phyloP scores from a whole-genome alignment of 2,888 invertebrate species.

The Leptogaster cylindrica region DNA sequence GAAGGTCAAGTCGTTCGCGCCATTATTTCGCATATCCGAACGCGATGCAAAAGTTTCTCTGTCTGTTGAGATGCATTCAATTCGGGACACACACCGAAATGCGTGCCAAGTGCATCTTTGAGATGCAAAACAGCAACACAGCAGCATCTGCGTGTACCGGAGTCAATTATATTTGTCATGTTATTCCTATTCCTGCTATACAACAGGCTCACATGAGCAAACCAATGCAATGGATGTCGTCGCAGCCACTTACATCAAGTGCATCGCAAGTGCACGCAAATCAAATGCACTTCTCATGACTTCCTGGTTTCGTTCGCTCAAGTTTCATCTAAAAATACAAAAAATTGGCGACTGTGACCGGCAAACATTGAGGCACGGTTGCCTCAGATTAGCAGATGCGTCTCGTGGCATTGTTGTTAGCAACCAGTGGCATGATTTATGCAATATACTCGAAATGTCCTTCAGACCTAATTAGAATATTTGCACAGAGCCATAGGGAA shows the following conservation, averaged over 20 bases:
- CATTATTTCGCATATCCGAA: conserved; percentile 3
- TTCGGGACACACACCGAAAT: conserved; percentile 45
- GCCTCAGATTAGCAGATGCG: conserved; percentile 19
- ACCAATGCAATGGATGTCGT: background rate
- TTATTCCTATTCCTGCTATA: no score
- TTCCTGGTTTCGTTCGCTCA: conserved; percentile 42
- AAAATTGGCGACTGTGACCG: conserved; percentile 26
- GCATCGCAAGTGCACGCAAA: conserved; percentile 37
- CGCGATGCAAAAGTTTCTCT: background rate
- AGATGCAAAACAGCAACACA: conserved; percentile 31
- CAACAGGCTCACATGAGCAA: no score
- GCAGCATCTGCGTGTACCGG: background rate
- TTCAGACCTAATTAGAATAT: conserved; percentile 41
- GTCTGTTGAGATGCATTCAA: conserved; percentile 7
- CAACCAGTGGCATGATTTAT: conserved; percentile 26
- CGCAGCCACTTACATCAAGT: conserved; percentile 44
- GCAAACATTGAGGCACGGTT: conserved; percentile 6
- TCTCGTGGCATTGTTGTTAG: background rate
- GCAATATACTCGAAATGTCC: conserved; percentile 36
- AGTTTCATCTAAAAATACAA: conserved; percentile 31
- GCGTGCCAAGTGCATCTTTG: conserved; percentile 50
- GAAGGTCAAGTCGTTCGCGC: conserved; percentile 26
- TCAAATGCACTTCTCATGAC: conserved; percentile 26
- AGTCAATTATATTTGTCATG: no score
- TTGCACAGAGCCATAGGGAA: conserved; percentile 1